Evolutionary conservation across 1,140 invertebrate genomes (phyloP), one percentile per base, ranked within the genome.

Genomic region (Acromyrmex echinatior): DNA sequence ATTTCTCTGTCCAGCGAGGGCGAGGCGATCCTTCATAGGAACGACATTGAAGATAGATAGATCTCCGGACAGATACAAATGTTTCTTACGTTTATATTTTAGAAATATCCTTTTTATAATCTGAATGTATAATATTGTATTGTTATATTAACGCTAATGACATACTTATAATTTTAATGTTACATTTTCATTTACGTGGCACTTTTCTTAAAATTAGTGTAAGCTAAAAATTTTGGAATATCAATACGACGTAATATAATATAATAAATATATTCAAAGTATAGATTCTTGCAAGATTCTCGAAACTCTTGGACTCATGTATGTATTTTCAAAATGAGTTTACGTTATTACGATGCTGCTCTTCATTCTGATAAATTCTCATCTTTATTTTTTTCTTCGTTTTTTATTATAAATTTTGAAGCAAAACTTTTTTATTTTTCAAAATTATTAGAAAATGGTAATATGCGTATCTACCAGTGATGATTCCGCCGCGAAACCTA

Each of bases 51-150:
- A 91, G 90, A 91, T 91, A 89, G 90, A 91, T 91, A 88, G 87
- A 89, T 88, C 71, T 76, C 76, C 49, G 51, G 90, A 91, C 89
- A 89, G 79, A 78, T 91, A 91, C 90, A 91, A 91, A 91, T 91
- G 85, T 84, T 87, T 62, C 49, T 90, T 86, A 74, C 73, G 56
- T 90, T 90, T 90, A 86, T 84, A 82, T 77, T 49, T 60, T 76
- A 82, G 28, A 35, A 45, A 63, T 60, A 80, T 63, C 7, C 21
- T 86, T 76, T 86, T 88, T 86, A 39, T 58, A 71, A 18, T 39
- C 9, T 81, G 25, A 81, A n/a, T 14, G 35, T 28, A 18, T 35
- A 39, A 56, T 25, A 18, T 39, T 70, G 7, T 25, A 3, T 49
- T 53, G n/a, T 56, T 53, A 10, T 5, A 31, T 53, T 51, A 28